phyloP scores from a whole-genome alignment of 2,888 invertebrate genomes.

The Drosophila histrio region DNA sequence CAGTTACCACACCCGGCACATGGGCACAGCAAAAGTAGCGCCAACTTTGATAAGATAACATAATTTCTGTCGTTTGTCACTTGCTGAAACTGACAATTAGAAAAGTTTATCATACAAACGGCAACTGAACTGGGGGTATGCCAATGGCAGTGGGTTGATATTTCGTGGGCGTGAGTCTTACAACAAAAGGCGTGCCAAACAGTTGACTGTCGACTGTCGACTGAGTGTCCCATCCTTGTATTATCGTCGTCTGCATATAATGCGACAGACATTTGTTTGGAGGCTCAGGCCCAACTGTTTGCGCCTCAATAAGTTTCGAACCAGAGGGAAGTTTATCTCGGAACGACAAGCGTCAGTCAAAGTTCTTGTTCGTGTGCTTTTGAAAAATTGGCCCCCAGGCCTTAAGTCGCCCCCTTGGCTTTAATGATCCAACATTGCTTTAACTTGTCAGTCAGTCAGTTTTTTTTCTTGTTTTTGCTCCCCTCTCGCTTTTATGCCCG shows the following conservation, averaged over 20 bases:
- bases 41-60: slow-evolving; percentile 80
- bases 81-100: slow-evolving; percentile 80
- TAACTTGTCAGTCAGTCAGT: slow-evolving; percentile 56
- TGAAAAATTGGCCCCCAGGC: slow-evolving; percentile 67
- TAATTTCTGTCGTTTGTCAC: slow-evolving; percentile 81
- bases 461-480: slow-evolving; percentile 4
- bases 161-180: slow-evolving; percentile 56
- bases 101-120: slow-evolving; percentile 78
- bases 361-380: slow-evolving; percentile 56
- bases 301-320: slow-evolving; percentile 76
- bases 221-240: slow-evolving; percentile 20
- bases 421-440: slow-evolving; percentile 52
- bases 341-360: slow-evolving; percentile 70
- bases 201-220: slow-evolving; percentile 7
- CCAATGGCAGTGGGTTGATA: slow-evolving; percentile 15
- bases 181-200: slow-evolving; percentile 45
- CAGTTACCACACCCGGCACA: slow-evolving; percentile 29
- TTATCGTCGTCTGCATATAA: slow-evolving; percentile 61
- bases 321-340: slow-evolving; percentile 66
- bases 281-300: slow-evolving; percentile 55
- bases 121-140: slow-evolving; percentile 23
- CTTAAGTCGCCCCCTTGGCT: slow-evolving; percentile 20
- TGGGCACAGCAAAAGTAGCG: slow-evolving; percentile 55
- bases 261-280: slow-evolving; percentile 54
- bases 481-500: not conserved